These are phyloP conservation scores for Python bivittatus DNA, from an alignment of 2,113 vertebrate genomes.

Conservation along the genomic window DNA sequence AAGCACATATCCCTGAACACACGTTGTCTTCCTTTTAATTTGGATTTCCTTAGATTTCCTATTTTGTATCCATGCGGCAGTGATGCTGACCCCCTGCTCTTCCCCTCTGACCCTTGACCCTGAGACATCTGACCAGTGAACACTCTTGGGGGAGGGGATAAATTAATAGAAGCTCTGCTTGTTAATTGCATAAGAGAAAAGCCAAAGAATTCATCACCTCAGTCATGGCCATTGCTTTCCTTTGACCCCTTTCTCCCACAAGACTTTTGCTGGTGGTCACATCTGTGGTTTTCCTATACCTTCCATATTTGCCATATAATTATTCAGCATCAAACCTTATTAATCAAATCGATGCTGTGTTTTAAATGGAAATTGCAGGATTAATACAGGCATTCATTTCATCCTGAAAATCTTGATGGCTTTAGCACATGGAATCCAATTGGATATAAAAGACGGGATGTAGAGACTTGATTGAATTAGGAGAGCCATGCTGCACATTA, in stretches of 20 bases:
- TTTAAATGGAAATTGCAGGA: slow-evolving; percentile 99
- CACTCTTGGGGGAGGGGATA: slow-evolving; percentile 87
- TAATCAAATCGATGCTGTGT: slow-evolving; percentile 99
- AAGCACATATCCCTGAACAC: slow-evolving; percentile 47
- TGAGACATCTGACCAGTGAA: slow-evolving; percentile 98
- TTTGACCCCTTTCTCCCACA: slow-evolving; percentile 96
- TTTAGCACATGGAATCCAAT: slow-evolving; percentile 98
- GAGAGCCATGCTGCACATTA: slow-evolving; percentile 86
- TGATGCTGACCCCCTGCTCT: slow-evolving; percentile 91
- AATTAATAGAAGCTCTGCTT: slow-evolving; percentile 98
- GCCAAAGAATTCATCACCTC: slow-evolving; percentile 99
- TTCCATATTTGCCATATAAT: slow-evolving; percentile 91
- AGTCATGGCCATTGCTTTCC: slow-evolving; percentile 99
- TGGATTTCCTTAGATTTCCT: slow-evolving; percentile 75
- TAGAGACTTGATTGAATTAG: slow-evolving; percentile 97
- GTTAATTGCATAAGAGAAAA: slow-evolving; percentile 99
- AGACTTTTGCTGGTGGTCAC: slow-evolving; percentile 91
- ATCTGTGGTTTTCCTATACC: slow-evolving; percentile 96
- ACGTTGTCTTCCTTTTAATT: slow-evolving; percentile 73
- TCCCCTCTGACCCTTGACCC: slow-evolving; percentile 93
- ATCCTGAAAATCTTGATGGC: slow-evolving; percentile 98
- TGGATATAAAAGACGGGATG: slow-evolving; percentile 95
- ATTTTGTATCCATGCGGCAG: slow-evolving; percentile 78
- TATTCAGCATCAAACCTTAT: slow-evolving; percentile 99
- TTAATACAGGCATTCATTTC: slow-evolving; percentile 99